Base-by-base conservation (phyloP, 2,113 vertebrate species). In the Elephas maximus region DNA sequence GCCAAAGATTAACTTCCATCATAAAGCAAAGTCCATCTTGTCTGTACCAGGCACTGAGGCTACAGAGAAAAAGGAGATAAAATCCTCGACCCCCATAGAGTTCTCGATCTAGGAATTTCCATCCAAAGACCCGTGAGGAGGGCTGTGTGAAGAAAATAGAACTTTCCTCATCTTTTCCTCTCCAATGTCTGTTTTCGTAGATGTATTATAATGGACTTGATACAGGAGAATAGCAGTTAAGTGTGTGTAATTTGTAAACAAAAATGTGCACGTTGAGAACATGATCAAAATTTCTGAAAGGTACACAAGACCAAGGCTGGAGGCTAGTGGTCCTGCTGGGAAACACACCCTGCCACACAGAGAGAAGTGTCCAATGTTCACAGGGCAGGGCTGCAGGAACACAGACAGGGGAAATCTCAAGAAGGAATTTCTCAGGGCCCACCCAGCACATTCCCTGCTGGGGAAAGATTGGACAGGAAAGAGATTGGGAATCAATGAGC, bases 401-500 rank as follows among this genome's bases (percentile, higher is more conserved):
- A 93, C 71, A 91, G 84, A 62, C 51, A 85, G 1, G 17, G 80
- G 62, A 94, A 89, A 89, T 76, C 78, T 95, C 41, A 20, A 65
- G 78, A 80, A 33, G 0, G 7, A 91, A 91, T 28, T 51, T 82
- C 85, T 77, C 73, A 6, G 33, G 44, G 69, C 45, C 83, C 41
- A 71, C 77, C 82, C 83, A 71, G 86, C 93, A 86, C 67, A 53
- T 8, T 86, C 91, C 91, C 78, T 78, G 57, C 37, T 57, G n/a
- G 89, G 74, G 83, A 73, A 80, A 97, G 93, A 94, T 0, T 82
- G 45, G 74, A 53, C 78, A 63, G 95, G 82, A 97, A 96, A 89
- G 76, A 83, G 73, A 95, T 85, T 81, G 96, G 94, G 95, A 97
- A 95, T 86, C 96, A 96, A 95, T 69, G 96, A 97, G 76, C 28